A percentile compares a stretch with the other conserved stretches of the same genome.
These are phyloP conservation scores for Acheta domesticus DNA, from an alignment of 2,888 invertebrate species.

Conservation along the genomic window DNA sequence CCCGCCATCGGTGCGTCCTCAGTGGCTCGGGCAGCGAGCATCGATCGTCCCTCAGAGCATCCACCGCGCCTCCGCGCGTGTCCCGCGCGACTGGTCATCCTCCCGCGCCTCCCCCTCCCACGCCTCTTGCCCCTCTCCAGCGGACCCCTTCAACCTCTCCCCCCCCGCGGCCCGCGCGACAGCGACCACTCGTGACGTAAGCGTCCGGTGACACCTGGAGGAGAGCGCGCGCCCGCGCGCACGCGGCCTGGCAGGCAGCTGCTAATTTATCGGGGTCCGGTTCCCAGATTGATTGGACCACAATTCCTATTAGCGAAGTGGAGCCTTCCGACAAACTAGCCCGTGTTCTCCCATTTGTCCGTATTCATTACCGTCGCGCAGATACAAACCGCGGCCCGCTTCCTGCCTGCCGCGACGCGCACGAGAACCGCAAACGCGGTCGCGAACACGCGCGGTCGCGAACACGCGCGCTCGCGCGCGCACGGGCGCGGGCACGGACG, in stretches of 20 bases:
- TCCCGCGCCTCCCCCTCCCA: too few species aligned
- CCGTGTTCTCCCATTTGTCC: neutral
- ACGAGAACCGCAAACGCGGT: neutral
- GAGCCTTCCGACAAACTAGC: constrained; percentile 3
- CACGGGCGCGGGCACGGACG: too few species aligned
- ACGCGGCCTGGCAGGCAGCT: neutral
- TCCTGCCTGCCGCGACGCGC: neutral
- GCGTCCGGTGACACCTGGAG: neutral
- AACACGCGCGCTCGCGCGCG: too few species aligned
- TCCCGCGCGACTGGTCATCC: too few species aligned
- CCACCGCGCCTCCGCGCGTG: too few species aligned
- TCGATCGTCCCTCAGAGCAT: too few species aligned
- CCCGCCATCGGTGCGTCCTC: too few species aligned
- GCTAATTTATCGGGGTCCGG: neutral
- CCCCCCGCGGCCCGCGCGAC: too few species aligned
- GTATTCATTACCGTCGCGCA: neutral
- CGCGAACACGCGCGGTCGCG: too few species aligned
- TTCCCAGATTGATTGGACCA: constrained; percentile 4
- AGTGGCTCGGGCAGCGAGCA: too few species aligned
- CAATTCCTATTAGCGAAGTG: neutral
- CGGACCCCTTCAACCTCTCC: too few species aligned
- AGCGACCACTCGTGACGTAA: neutral
- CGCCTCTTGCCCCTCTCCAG: too few species aligned
- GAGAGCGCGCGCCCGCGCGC: neutral
- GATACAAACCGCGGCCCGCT: neutral